Conservation (phyloP, 1,140 invertebrate genomes). For the Drosophila quadrilineata region DNA sequence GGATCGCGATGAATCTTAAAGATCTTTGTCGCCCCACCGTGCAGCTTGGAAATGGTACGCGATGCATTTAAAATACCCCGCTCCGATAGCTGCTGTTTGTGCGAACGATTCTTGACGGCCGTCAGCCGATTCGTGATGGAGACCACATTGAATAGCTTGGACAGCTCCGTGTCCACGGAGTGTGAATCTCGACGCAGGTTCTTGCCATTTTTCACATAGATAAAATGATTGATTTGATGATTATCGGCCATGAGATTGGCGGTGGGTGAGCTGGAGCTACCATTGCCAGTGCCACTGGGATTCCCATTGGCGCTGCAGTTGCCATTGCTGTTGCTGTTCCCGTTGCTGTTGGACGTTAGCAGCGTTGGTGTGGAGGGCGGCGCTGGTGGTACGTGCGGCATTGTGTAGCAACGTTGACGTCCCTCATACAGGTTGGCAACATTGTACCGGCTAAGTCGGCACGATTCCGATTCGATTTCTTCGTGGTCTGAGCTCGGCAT, state of each 20-base stretch:
- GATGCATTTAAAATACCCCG: conserved; percentile 69
- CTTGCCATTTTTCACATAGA: conserved; percentile 76
- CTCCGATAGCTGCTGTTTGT: conserved; percentile 48
- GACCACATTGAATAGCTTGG: conserved; percentile 74
- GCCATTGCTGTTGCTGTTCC: conserved; percentile 30
- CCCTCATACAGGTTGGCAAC: conserved; percentile 62
- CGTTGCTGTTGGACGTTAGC: conserved; percentile 48
- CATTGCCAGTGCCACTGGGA: conserved; percentile 28
- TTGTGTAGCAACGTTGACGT: conserved; percentile 76
- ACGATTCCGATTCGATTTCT: conserved; percentile 62
- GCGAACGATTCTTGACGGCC: conserved; percentile 52
- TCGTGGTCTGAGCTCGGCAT: conserved; percentile 66
- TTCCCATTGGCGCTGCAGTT: conserved; percentile 17
- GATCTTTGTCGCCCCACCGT: conserved; percentile 57
- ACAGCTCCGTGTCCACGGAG: conserved; percentile 69
- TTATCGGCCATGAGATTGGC: conserved; percentile 47
- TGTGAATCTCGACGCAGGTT: conserved; percentile 73
- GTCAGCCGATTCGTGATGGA: conserved; percentile 68
- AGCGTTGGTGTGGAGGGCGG: conserved; percentile 77
- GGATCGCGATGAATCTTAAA: conserved; percentile 77
- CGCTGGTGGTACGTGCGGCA: conserved; percentile 74
- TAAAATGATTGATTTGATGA: conserved; percentile 71
- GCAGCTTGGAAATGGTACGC: conserved; percentile 71
- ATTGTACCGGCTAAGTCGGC: conserved; percentile 67
- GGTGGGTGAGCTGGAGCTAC: conserved; percentile 60